Conservation (phyloP, 2,797 vertebrate species). For the Spinus pinus region DNA sequence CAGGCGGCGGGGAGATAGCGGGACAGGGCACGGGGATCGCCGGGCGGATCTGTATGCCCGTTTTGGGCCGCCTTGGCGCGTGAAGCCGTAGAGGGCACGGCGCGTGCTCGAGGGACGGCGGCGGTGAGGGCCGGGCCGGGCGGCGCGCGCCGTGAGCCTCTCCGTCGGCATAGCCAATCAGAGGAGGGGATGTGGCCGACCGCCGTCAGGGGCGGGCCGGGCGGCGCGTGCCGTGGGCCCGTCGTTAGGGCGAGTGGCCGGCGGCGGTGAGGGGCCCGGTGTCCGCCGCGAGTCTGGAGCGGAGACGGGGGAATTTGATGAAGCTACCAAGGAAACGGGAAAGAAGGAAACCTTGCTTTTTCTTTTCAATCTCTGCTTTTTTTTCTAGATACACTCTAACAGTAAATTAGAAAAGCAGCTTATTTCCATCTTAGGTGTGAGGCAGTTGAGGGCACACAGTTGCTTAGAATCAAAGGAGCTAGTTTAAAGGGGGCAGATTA, state of each 20-base stretch:
- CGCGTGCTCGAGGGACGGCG: not conserved
- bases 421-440: not conserved
- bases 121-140: not conserved
- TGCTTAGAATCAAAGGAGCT: not conserved
- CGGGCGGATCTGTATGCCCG: accelerated
- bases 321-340: not conserved
- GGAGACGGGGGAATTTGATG: accelerated
- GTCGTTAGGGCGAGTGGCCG: no score
- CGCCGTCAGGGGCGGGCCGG: not conserved
- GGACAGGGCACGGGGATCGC: not conserved
- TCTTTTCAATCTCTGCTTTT: not conserved
- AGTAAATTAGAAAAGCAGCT: not conserved
- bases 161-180: not conserved
- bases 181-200: not conserved
- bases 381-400: not conserved
- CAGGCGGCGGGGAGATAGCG: not conserved
- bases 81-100: not conserved
- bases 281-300: no score
- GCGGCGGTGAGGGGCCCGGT: not conserved
- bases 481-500: not conserved
- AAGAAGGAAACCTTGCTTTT: not conserved
- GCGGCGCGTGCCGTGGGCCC: not conserved
- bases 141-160: not conserved
- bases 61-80: not conserved
- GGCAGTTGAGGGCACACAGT: not conserved